These are phyloP conservation scores for Plectropomus leopardus DNA, from an alignment of 2,113 vertebrate genomes.

Conservation along the genomic window DNA sequence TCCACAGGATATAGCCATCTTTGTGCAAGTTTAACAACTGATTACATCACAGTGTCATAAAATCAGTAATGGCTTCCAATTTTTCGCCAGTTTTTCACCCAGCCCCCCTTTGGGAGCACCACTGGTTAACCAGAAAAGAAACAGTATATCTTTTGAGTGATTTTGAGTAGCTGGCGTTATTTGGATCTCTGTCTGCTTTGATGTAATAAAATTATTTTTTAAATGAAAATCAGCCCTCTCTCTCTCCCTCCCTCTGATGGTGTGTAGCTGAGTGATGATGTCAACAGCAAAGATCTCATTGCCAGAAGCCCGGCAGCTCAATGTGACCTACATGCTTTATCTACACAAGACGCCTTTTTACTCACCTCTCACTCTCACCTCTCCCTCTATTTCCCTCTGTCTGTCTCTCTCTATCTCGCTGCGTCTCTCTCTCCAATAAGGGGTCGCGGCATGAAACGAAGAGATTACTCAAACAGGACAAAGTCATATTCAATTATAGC, in stretches of 20 bases:
- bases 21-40: too few species aligned
- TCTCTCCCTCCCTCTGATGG: background rate
- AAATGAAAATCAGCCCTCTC: background rate
- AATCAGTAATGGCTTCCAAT: too few species aligned
- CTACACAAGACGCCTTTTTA: conserved; percentile 48
- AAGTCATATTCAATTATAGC: conserved; percentile 82
- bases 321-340: conserved; percentile 75
- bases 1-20: too few species aligned
- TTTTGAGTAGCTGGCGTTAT: background rate
- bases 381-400: background rate
- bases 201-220: background rate
- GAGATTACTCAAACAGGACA: conserved; percentile 79
- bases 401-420: background rate
- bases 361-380: conserved; percentile 33
- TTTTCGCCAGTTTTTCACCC: too few species aligned
- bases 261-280: conserved; percentile 20
- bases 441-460: conserved; percentile 70
- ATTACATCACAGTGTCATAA: too few species aligned
- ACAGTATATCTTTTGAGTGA: background rate
- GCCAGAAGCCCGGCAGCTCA: conserved; percentile 46
- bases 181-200: background rate
- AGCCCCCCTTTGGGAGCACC: too few species aligned
- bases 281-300: conserved; percentile 50
- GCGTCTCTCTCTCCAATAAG: background rate
- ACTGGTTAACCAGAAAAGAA: too few species aligned